Percentiles rank a stretch among this genome's conserved stretches.
phyloP scores from a whole-genome alignment of 92 coral and sea anemone species.

The Meandrina meandrites region DNA sequence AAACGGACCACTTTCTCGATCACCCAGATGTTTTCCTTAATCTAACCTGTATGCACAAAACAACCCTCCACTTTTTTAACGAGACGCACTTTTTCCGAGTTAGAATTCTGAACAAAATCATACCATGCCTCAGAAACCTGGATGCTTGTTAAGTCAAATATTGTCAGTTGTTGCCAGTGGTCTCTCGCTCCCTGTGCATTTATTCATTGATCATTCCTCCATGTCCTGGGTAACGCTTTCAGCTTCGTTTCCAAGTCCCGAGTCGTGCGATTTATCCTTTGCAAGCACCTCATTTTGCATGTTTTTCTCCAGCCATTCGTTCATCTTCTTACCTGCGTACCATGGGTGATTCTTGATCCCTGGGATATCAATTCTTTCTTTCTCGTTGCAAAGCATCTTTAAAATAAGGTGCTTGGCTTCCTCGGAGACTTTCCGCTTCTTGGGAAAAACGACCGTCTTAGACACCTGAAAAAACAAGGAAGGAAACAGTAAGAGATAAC shows the following conservation, averaged over 20 bases:
- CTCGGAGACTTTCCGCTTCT: conserved; percentile 75
- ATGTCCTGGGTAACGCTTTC: conserved; percentile 4
- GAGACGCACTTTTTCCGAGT: background rate
- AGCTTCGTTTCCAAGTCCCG: conserved; percentile 35
- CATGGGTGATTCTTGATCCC: conserved; percentile 86
- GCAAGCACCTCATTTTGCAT: conserved; percentile 1
- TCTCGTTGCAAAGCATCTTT: conserved; percentile 87
- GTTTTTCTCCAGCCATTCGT: conserved; percentile 1
- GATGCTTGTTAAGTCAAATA: background rate
- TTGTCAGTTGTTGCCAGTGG: background rate
- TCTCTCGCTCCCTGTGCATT: background rate
- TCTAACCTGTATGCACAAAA: background rate
- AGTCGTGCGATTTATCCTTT: conserved; percentile 32
- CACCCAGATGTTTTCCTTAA: background rate
- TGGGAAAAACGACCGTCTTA: conserved; percentile 82
- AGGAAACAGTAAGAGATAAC: background rate
- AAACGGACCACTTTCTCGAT: background rate
- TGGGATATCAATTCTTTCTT: conserved; percentile 68
- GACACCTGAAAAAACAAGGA: conserved; percentile 32
- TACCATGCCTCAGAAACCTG: background rate
- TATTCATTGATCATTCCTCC: background rate
- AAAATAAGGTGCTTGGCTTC: conserved; percentile 86
- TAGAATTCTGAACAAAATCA: background rate
- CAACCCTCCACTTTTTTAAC: background rate
- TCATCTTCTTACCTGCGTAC: conserved; percentile 65